These are phyloP conservation scores for Agonum fuliginosum DNA, from an alignment of 2,888 invertebrate genomes.

Conservation along the genomic window DNA sequence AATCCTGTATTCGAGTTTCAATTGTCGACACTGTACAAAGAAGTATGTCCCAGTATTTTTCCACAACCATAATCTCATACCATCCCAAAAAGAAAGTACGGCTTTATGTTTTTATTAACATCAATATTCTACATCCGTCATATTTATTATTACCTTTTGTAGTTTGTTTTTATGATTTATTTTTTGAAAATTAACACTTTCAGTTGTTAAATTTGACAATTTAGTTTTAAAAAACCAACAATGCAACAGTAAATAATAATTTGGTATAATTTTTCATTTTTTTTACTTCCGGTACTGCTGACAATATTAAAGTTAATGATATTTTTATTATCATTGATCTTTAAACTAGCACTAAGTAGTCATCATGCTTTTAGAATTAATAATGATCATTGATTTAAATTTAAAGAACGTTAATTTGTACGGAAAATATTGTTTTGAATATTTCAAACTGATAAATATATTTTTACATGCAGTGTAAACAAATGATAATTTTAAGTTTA, in stretches of 20 bases:
- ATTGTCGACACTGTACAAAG: too few species aligned
- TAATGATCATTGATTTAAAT: not conserved
- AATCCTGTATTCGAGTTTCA: too few species aligned
- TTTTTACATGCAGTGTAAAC: not conserved
- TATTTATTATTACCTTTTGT: too few species aligned
- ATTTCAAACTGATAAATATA: not conserved
- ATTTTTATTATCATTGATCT: not conserved
- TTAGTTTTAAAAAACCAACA: not conserved
- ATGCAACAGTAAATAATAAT: not conserved
- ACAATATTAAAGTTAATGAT: not conserved
- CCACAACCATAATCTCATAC: too few species aligned
- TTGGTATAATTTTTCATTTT: not conserved
- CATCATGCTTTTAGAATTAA: not conserved
- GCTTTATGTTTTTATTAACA: too few species aligned
- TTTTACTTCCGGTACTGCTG: not conserved
- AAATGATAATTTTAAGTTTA: not conserved
- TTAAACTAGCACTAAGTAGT: not conserved
- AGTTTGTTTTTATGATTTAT: too few species aligned
- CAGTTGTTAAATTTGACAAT: not conserved
- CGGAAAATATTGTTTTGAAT: not conserved
- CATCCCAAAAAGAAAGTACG: too few species aligned
- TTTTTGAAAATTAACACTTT: not conserved
- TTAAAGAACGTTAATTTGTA: slow-evolving; percentile 1
- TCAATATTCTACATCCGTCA: too few species aligned
- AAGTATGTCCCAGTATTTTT: too few species aligned